A percentile compares a stretch with the other conserved stretches of the same genome.
Conservation (phyloP, 2,113 vertebrate genomes). For the Zapus hudsonius region DNA sequence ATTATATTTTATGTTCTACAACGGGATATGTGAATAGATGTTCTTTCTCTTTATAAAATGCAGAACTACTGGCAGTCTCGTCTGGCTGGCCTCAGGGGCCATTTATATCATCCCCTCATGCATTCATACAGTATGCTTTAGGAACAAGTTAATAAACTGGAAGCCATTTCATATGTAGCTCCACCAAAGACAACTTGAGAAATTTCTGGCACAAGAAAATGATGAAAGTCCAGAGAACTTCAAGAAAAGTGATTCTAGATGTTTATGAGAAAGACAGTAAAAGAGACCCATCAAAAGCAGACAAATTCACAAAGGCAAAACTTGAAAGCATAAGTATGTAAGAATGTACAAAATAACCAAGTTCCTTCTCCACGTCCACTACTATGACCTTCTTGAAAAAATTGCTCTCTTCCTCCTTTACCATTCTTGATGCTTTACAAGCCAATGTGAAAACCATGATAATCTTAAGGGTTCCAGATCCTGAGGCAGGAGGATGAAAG, state of each 20-base stretch:
- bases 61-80: neutral
- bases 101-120: neutral
- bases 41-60: slow-evolving; percentile 43
- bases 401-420: neutral
- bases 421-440: neutral
- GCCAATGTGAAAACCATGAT: neutral
- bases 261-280: neutral
- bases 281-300: neutral
- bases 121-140: neutral
- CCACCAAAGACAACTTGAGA: slow-evolving; percentile 19
- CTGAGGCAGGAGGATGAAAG: neutral
- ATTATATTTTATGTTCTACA: neutral
- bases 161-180: slow-evolving; percentile 19
- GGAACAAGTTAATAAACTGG: slow-evolving; percentile 15
- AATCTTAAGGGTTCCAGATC: neutral
- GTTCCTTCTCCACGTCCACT: neutral
- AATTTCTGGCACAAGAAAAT: neutral
- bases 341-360: neutral
- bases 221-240: neutral
- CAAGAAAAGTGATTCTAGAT: neutral
- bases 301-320: neutral
- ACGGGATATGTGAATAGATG: slow-evolving; percentile 51
- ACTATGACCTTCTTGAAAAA: neutral
- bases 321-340: neutral
- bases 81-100: neutral